Evolutionary conservation across 2,888 invertebrate genomes (phyloP).

Genomic region (Cheilosia scutellata): DNA sequence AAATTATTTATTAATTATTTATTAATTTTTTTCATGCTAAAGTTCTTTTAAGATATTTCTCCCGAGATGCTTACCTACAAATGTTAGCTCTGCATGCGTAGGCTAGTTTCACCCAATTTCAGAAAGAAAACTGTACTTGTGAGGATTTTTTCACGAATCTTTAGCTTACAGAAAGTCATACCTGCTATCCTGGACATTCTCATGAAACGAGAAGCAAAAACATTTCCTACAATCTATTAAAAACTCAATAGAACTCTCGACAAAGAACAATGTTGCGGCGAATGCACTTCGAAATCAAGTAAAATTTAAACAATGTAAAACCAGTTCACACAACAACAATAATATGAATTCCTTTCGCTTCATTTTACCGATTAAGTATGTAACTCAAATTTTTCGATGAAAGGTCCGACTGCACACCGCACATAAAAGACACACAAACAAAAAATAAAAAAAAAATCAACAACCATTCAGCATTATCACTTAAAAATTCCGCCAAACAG

Average conservation of each 20-base stretch:
- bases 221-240: no score
- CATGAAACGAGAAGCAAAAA: no score
- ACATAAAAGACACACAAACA: not conserved
- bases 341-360: not conserved
- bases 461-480: constrained; percentile 40
- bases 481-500: constrained; percentile 3
- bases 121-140: no score
- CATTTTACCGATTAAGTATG: constrained; percentile 22
- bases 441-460: constrained; percentile 9
- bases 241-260: not conserved
- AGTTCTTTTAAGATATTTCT: no score
- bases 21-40: no score
- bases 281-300: not conserved
- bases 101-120: no score
- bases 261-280: not conserved
- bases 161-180: no score
- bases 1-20: no score
- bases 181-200: no score
- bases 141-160: no score
- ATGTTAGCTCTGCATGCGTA: no score
- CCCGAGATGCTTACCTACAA: no score
- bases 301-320: not conserved
- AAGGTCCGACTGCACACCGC: constrained; percentile 27
- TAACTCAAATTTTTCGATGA: constrained; percentile 48
- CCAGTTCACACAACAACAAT: not conserved